Conservation (phyloP, 2,113 vertebrate species). For the Prinia subflava region DNA sequence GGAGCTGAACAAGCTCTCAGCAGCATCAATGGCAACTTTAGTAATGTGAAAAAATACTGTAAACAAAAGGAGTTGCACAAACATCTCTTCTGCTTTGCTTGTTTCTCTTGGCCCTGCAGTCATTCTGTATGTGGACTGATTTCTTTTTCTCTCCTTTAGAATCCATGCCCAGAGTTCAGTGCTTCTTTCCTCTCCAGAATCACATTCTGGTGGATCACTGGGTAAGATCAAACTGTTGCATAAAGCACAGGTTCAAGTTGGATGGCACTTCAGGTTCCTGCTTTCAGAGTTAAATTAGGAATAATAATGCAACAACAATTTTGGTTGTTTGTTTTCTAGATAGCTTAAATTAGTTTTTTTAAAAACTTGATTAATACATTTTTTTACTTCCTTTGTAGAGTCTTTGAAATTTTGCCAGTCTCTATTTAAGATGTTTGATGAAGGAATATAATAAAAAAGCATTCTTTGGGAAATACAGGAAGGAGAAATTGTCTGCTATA, state of each 20-base stretch:
- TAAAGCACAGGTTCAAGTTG: not conserved
- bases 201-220: constrained; percentile 96
- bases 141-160: constrained; percentile 67
- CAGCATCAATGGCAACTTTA: not conserved
- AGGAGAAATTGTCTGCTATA: not conserved
- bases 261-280: not conserved
- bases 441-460: not conserved
- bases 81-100: not conserved
- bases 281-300: not conserved
- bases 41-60: not conserved
- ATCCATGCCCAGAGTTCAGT: constrained; percentile 88
- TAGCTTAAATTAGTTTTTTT: too few relatives aligned
- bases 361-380: not conserved
- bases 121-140: not conserved
- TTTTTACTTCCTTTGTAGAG: not conserved
- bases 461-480: not conserved
- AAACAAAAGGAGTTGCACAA: not conserved
- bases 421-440: not conserved
- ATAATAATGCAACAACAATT: not conserved
- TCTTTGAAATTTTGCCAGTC: not conserved
- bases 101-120: not conserved
- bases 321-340: not conserved
- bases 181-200: constrained; percentile 92
- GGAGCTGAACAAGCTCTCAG: not conserved
- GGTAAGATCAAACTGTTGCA: constrained; percentile 72